Percentiles rank a stretch among this genome's conserved stretches.
Conservation (phyloP, 2,113 vertebrate species). For the Empidonax alnorum region DNA sequence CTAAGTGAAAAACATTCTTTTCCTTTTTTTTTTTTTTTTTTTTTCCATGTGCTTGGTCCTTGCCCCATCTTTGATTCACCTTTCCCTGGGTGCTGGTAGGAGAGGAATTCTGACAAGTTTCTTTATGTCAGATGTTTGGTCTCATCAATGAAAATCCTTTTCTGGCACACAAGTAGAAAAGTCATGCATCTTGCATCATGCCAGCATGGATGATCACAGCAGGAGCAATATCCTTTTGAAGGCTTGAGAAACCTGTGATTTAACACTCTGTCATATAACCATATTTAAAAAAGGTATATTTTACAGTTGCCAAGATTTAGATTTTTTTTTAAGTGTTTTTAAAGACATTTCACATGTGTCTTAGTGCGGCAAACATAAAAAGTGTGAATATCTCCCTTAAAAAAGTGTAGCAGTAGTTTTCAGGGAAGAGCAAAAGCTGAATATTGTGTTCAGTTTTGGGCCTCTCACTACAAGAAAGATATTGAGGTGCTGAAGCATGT, state of each 20-base stretch:
- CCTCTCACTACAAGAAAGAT: too few relatives aligned
- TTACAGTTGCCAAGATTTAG: not conserved
- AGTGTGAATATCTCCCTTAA: not conserved
- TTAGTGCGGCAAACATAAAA: not conserved
- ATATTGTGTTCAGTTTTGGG: not conserved
- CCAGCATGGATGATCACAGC: not conserved
- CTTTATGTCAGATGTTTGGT: not conserved
- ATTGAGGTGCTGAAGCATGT: not conserved
- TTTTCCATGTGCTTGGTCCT: not conserved
- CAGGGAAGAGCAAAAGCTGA: not conserved
- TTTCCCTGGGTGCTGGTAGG: not conserved
- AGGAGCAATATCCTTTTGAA: not conserved
- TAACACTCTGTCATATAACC: not conserved
- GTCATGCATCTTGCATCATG: not conserved
- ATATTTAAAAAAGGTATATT: not conserved
- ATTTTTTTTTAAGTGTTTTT: not conserved
- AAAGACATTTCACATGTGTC: not conserved
- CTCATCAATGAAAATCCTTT: not conserved
- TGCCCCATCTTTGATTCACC: not conserved
- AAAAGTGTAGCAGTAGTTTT: not conserved
- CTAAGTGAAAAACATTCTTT: not conserved
- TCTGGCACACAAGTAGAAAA: not conserved
- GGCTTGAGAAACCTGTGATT: not conserved
- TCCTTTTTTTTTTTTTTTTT: not conserved
- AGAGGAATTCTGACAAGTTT: not conserved